Evolutionary conservation across 1,140 invertebrate species (phyloP), one percentile per base, ranked within the genome.

Genomic region (Diorhabda carinulata): DNA sequence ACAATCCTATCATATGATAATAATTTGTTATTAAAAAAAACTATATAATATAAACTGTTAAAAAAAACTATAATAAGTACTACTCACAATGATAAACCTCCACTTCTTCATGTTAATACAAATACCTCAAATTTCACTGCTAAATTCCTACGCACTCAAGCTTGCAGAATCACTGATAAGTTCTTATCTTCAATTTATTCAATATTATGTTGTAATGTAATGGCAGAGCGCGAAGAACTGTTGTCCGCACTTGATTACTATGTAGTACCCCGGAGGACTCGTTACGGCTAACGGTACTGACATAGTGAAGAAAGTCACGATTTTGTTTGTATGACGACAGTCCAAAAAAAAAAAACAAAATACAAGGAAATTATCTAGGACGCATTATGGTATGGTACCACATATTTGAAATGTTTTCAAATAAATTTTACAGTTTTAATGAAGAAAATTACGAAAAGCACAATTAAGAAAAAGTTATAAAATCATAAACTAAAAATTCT

Each of bases 271-370:
- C 4, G 47, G 47, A 52, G 47, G 47, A 52, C 47, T 52, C 47
- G 47, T 52, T 52, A 52, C 47, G 47, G 47, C 47, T 52, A 52
- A 52, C 47, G 47, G 47, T 52, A 52, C 47, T n/a, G 47, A 52
- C 47, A 52, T 52, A 52, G 47, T 52, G 47, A 52, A 52, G 47
- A 52, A 52, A 52, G 47, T 52, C 47, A 52, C 47, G 47, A 52
- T 52, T 52, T 52, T 52, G n/a, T 25, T 25, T 52, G 47, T 52
- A n/a, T 52, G 47, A 52, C n/a, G 47, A 52, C 47, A 52, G n/a
- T 52, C 47, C 47, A n/a, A 52, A 52, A 52, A 52, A 5, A 52
- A 52, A 52, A 6, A 6, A 52, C n/a, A 52, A 52, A 52, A 52
- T 52, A 25, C 25, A 25, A 25, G 25, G 1, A 25, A 25, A 25